These are phyloP conservation scores for Garrulus glandarius DNA, from an alignment of 2,797 vertebrate genomes.

Conservation along the genomic window DNA sequence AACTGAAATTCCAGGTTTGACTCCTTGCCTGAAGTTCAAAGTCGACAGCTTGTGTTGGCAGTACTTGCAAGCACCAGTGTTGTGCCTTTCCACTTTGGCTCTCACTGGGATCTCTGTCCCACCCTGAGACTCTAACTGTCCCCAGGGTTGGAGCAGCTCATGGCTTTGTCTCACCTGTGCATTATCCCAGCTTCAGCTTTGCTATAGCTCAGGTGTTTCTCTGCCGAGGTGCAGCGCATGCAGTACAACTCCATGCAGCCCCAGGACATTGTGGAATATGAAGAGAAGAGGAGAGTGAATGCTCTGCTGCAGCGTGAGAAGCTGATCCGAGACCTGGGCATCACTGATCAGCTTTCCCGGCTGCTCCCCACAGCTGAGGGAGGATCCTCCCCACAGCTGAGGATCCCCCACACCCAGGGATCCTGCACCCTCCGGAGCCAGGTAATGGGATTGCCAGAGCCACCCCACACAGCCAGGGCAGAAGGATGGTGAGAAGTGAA, in stretches of 20 bases:
- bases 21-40: background rate
- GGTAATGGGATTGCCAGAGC: slow-evolving; percentile 22
- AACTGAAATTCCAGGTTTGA: background rate
- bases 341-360: slow-evolving; percentile 54
- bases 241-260: slow-evolving; percentile 67
- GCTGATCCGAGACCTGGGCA: slow-evolving; percentile 70
- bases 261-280: slow-evolving; percentile 70
- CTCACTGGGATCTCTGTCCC: background rate
- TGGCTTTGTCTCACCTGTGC: background rate
- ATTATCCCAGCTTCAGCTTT: background rate
- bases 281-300: slow-evolving; percentile 71
- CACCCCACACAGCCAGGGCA: too few relatives aligned
- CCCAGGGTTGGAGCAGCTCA: background rate
- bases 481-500: background rate
- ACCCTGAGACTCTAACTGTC: background rate
- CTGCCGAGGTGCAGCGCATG: background rate
- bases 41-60: background rate
- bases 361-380: slow-evolving; percentile 3
- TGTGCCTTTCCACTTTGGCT: background rate
- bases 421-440: background rate
- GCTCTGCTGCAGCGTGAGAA: slow-evolving; percentile 69
- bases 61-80: background rate
- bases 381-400: background rate
- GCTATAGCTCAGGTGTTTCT: background rate
- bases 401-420: background rate